phyloP scores from a whole-genome alignment of 2,797 vertebrate species.

The Alosa sapidissima region DNA sequence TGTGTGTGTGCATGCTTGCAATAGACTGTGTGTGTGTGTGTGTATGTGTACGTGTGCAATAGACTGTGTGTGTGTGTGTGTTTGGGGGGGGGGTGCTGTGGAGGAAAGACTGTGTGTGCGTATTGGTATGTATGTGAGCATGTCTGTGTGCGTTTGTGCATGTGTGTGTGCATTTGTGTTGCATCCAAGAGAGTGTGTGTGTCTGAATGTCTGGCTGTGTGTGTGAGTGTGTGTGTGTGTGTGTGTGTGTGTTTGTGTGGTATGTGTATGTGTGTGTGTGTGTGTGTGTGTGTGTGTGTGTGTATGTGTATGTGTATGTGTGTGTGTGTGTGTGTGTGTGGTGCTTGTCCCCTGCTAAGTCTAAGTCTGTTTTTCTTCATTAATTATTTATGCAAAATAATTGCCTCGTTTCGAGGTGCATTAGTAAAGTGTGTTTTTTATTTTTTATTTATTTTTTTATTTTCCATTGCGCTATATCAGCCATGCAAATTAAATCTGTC shows the following conservation, averaged over 20 bases:
- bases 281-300: conserved; percentile 6
- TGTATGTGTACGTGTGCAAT: not conserved
- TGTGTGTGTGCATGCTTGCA: not conserved
- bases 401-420: conserved; percentile 28
- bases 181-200: not conserved
- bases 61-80: not conserved
- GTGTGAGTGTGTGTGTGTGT: not conserved
- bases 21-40: not conserved
- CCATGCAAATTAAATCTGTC: conserved; percentile 7
- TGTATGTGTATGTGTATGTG: conserved; percentile 38
- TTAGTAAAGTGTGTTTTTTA: not conserved
- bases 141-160: not conserved
- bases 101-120: not conserved
- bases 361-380: conserved; percentile 31
- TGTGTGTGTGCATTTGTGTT: not conserved
- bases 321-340: conserved; percentile 38
- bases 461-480: not conserved
- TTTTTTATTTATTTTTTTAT: not conserved
- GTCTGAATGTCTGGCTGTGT: too few relatives aligned
- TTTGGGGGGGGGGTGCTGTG: too few relatives aligned
- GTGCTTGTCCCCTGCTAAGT: conserved; percentile 39
- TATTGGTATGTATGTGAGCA: not conserved
- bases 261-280: too few relatives aligned
- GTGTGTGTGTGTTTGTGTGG: not conserved
- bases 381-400: conserved; percentile 48